phyloP scores from a whole-genome alignment of 1,140 invertebrate genomes.

The Ceratoteleas bidentatus region DNA sequence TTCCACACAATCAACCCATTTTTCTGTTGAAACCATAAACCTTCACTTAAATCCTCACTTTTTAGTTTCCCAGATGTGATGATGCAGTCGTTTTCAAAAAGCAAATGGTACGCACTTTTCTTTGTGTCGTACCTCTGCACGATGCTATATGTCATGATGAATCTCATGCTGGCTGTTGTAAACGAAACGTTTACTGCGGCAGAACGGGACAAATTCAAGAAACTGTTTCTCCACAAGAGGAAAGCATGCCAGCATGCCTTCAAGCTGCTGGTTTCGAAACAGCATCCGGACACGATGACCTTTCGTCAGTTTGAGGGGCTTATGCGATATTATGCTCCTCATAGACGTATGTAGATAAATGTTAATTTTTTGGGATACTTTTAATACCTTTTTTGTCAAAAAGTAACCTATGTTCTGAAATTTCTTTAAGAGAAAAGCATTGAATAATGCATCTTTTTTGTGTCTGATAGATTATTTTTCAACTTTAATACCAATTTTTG shows the following conservation, averaged over 20 bases:
- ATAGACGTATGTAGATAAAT: conserved; percentile 85
- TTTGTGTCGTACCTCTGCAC: conserved; percentile 93
- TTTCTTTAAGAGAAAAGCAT: too few species aligned
- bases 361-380: too few species aligned
- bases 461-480: too few species aligned
- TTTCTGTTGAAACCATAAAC: too few species aligned
- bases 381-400: too few species aligned
- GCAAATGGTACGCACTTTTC: conserved; percentile 91
- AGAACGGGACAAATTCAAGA: conserved; percentile 93
- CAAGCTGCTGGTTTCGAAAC: conserved; percentile 87
- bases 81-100: conserved; percentile 93
- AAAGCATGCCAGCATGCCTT: conserved; percentile 92
- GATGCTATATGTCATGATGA: conserved; percentile 94
- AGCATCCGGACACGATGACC: conserved; percentile 85
- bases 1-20: neutral
- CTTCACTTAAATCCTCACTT: conserved; percentile 15
- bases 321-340: conserved; percentile 89
- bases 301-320: conserved; percentile 92
- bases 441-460: too few species aligned
- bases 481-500: too few species aligned
- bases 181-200: conserved; percentile 94
- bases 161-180: conserved; percentile 95
- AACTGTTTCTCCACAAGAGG: conserved; percentile 91
- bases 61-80: conserved; percentile 94
- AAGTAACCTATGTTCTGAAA: too few species aligned